phyloP scores from a whole-genome alignment of 2,113 vertebrate species.

The Poicephalus gulielmi region DNA sequence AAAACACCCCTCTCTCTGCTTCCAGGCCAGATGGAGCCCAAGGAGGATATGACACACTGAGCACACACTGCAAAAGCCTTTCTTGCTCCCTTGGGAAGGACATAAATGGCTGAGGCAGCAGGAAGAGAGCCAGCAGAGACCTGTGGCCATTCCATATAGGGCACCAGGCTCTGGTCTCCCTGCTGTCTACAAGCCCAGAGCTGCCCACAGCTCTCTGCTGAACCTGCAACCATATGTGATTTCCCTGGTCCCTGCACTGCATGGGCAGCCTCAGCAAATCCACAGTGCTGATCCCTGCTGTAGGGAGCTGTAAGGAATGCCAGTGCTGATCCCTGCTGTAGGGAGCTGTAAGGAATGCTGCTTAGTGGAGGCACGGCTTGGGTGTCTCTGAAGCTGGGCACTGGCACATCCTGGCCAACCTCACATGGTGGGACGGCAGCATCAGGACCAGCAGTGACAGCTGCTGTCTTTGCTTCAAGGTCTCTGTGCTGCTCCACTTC shows the following conservation, averaged over 20 bases:
- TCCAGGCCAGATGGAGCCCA: not conserved
- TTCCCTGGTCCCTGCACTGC: rapidly evolving
- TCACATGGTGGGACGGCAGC: not conserved
- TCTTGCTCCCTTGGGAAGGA: not conserved
- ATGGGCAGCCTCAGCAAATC: rapidly evolving
- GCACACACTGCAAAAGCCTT: not conserved
- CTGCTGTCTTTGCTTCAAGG: not conserved
- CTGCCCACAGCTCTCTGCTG: not conserved
- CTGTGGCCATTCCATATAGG: rapidly evolving
- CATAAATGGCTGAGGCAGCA: not conserved
- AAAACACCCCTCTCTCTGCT: not conserved
- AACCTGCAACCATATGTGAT: not conserved
- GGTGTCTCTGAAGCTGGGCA: not conserved
- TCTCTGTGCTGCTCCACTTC: not conserved
- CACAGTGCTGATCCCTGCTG: rapidly evolving
- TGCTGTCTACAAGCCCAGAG: not conserved
- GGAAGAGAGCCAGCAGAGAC: not conserved
- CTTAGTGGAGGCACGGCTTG: rapidly evolving
- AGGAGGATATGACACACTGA: not conserved
- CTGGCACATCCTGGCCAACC: not conserved
- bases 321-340: not conserved
- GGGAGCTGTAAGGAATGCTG: not conserved
- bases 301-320: not conserved
- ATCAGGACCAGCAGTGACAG: not conserved
- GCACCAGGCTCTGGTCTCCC: not conserved